Evolutionary conservation across 30 jellyfish, hydroid and myxozoan species (phyloP), one percentile per base, ranked within the genome.

Genomic region (Nemopilema nomurai): DNA sequence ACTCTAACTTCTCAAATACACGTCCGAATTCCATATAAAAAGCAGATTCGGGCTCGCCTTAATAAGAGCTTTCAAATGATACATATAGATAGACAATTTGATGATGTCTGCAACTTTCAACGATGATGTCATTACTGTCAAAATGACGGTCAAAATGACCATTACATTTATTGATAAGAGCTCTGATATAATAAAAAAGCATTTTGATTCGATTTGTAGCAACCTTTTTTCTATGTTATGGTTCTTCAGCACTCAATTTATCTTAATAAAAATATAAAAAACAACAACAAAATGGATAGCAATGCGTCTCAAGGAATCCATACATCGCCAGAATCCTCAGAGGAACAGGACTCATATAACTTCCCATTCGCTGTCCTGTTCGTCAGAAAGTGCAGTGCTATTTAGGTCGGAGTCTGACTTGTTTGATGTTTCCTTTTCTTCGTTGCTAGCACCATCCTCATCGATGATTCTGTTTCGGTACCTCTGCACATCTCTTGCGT

Each of bases 301-400:
- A 70, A 70, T n/a, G 6, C 24, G 52, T 73, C 88, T 79, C 80
- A 79, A 51, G 80, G 89, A 79, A 79, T 79, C 89, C 89, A 79
- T 49, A 57, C 80, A 67, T 79, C 89, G 49, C 80, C 89, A 79
- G 80, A 79, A 79, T 79, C 89, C 80, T 67, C 80, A 3, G 89
- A 62, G 21, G 72, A 74, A 79, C 80, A n/a, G 69, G 63, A 79
- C 69, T 79, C 80, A 26, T 80, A 57, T n/a, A 62, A 79, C 89
- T 79, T 79, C 80, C 80, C 79, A 79, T 79, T 79, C 89, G 89
- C 89, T 79, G 33, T 79, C 80, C 69, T 79, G 80, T 63, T 67
- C 89, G 68, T 79, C 89, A 28, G 65, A 65, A 79, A 79, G 19
- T 41, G n/a, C 81, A 63, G 79, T 62, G 67, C 69, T 79, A 65